phyloP scores from a whole-genome alignment of 2,888 invertebrate species.

The Cosmorhoe ocellata region DNA sequence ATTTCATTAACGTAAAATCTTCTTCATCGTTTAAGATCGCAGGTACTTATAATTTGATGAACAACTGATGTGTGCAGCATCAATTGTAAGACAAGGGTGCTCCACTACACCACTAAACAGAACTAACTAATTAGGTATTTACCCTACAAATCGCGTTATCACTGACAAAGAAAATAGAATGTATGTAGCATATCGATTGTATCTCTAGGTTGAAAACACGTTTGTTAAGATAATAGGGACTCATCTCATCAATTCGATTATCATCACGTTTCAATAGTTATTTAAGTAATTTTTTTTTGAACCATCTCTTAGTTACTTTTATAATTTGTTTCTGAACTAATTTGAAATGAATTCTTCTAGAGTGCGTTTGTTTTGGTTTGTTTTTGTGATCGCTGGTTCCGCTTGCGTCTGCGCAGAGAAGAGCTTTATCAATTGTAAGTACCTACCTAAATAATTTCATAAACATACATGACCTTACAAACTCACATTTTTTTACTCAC shows the following conservation, averaged over 20 bases:
- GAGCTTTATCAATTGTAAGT: conserved; percentile 59
- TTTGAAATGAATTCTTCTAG: neutral
- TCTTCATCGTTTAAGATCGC: no score
- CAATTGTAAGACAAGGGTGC: no score
- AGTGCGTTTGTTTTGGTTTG: conserved; percentile 49
- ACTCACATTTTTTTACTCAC: conserved; percentile 6
- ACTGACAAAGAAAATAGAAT: neutral
- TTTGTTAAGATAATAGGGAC: conserved; percentile 25
- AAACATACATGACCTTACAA: conserved; percentile 6
- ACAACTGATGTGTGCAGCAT: no score
- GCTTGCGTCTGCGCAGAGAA: conserved; percentile 39
- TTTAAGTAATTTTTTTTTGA: conserved; percentile 26
- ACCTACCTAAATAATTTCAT: neutral
- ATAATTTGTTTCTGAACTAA: conserved; percentile 2
- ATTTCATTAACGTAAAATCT: no score
- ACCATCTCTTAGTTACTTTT: conserved; percentile 23
- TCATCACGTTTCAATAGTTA: conserved; percentile 39
- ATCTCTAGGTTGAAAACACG: conserved; percentile 19
- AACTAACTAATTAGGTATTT: no score
- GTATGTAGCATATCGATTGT: no score
- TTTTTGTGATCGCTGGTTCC: conserved; percentile 34
- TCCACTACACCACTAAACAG: no score
- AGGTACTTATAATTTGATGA: no score
- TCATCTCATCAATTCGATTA: conserved; percentile 17
- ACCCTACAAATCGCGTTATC: neutral